Evolutionary conservation across 2,113 vertebrate genomes (phyloP).

Genomic region (Oryzias celebensis): DNA sequence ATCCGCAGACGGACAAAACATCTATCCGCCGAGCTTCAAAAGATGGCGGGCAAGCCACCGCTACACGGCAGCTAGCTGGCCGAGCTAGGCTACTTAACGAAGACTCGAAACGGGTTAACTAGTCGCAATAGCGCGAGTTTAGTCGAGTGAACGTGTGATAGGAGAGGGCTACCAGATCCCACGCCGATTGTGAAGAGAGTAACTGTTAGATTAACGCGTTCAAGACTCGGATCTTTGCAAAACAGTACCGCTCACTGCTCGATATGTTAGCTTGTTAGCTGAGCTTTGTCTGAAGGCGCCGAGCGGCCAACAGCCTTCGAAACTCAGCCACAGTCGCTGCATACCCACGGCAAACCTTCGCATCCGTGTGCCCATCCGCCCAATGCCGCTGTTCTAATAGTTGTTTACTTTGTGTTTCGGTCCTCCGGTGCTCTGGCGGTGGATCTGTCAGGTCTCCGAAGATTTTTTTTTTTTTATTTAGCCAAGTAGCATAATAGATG

Average conservation of each 20-base stretch:
- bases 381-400: conserved; percentile 33
- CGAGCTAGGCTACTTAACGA: conserved; percentile 57
- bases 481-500: conserved; percentile 93
- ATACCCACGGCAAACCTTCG: too few species aligned
- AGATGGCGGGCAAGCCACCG: conserved; percentile 89
- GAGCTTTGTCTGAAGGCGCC: conserved; percentile 85
- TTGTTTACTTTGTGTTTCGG: conserved; percentile 81
- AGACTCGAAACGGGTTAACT: conserved; percentile 25
- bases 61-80: conserved; percentile 44
- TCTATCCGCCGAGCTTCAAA: conserved; percentile 76
- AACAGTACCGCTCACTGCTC: conserved; percentile 36
- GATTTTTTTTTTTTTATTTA: conserved; percentile 79
- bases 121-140: background rate
- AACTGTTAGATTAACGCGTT: fast-evolving
- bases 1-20: conserved; percentile 36
- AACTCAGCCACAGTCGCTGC: background rate
- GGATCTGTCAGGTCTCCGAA: conserved; percentile 58
- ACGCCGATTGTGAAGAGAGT: background rate
- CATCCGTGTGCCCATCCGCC: too few species aligned
- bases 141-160: background rate
- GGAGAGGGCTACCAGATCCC: background rate
- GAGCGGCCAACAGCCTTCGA: conserved; percentile 69
- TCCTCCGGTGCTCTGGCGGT: conserved; percentile 82
- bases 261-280: conserved; percentile 58
- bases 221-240: conserved; percentile 1